Conservation (phyloP, 1,140 invertebrate genomes). For the Cotesia typhae region DNA sequence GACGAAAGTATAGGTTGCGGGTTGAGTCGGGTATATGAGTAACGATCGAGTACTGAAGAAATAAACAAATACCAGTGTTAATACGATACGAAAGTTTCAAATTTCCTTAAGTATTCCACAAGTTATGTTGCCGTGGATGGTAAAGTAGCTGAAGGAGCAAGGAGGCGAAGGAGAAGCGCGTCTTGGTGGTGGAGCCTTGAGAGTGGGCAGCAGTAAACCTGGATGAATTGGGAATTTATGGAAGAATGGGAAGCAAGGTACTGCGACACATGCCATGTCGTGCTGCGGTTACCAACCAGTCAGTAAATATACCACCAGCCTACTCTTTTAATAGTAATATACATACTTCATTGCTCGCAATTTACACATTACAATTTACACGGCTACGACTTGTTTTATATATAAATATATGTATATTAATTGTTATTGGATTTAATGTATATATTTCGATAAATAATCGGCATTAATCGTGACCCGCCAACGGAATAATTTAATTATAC, state of each 20-base stretch:
- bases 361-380: slow-evolving; percentile 39
- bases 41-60: slow-evolving; percentile 46
- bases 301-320: slow-evolving; percentile 50
- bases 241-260: slow-evolving; percentile 43
- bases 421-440: no score
- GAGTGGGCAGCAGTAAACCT: slow-evolving; percentile 19
- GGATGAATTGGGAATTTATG: slow-evolving; percentile 56
- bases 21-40: slow-evolving; percentile 42
- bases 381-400: no score
- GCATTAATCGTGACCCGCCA: no score
- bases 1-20: neutral
- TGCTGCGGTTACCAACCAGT: slow-evolving; percentile 27
- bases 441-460: no score
- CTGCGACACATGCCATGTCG: slow-evolving; percentile 36
- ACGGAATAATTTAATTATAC: no score
- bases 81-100: slow-evolving; percentile 54
- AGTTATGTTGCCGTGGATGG: slow-evolving; percentile 48
- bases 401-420: no score
- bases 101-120: slow-evolving; percentile 53
- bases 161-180: neutral
- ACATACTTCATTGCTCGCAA: slow-evolving; percentile 52
- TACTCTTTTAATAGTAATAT: slow-evolving; percentile 50
- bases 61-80: slow-evolving; percentile 45
- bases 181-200: slow-evolving; percentile 6
- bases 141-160: slow-evolving; percentile 15